These are phyloP conservation scores for Carpatolechia fugitivella DNA, from an alignment of 2,888 invertebrate species.

Conservation along the genomic window DNA sequence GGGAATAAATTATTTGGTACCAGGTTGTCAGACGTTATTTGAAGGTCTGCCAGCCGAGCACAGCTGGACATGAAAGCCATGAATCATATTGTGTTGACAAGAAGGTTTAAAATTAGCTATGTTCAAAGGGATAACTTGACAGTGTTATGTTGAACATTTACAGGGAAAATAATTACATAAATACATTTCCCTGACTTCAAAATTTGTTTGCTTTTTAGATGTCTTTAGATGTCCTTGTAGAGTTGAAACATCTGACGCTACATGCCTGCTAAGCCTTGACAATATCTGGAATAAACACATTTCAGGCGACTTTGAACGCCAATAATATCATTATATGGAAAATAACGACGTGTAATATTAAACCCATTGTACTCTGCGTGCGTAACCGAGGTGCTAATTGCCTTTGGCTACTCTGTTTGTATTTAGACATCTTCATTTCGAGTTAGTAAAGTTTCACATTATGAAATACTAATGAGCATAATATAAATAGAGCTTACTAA, in stretches of 20 bases:
- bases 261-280: too few relatives aligned
- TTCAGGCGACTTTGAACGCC: not conserved
- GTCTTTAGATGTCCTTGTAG: too few relatives aligned
- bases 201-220: too few relatives aligned
- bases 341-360: not conserved
- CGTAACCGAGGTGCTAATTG: not conserved
- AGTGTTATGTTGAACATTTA: conserved; percentile 1
- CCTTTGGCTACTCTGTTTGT: not conserved
- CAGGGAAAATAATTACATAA: not conserved
- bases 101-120: conserved; percentile 39
- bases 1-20: not conserved
- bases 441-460: not conserved
- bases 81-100: conserved; percentile 50
- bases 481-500: too few relatives aligned
- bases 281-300: too few relatives aligned
- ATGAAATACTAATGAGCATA: not conserved
- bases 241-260: too few relatives aligned
- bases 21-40: conserved; percentile 9
- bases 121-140: conserved; percentile 8
- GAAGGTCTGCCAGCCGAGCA: conserved; percentile 42
- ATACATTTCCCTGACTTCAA: not conserved
- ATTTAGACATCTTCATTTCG: not conserved
- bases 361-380: not conserved
- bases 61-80: conserved; percentile 35
- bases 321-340: not conserved